Conservation (phyloP, 2,888 invertebrate species). For the Mesorhabditis belari region DNA sequence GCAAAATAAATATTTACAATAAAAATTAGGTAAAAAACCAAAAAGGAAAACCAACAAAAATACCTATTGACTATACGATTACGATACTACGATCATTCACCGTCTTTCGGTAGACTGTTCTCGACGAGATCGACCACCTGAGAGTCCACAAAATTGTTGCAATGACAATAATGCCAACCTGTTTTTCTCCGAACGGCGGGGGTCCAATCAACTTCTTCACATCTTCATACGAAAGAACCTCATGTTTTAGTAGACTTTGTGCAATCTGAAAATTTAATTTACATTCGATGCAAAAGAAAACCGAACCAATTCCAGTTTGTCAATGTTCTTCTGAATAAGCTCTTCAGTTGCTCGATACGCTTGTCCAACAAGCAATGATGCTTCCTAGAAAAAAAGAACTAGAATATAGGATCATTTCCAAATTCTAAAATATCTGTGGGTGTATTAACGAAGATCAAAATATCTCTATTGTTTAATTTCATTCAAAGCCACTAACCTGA, state of each 20-base stretch:
- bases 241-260: conserved; percentile 55
- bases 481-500: too few species aligned
- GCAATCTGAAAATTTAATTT: conserved; percentile 50
- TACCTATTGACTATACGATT: not conserved
- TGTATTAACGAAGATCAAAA: too few species aligned
- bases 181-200: conserved; percentile 63
- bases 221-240: conserved; percentile 62
- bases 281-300: not conserved
- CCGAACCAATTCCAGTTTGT: conserved; percentile 64
- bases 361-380: conserved; percentile 67
- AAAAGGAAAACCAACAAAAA: not conserved
- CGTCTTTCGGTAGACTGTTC: not conserved
- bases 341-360: conserved; percentile 78
- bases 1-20: too few species aligned
- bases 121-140: not conserved
- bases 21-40: too few species aligned
- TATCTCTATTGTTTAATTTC: too few species aligned
- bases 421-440: too few species aligned
- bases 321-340: conserved; percentile 69
- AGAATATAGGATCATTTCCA: not conserved
- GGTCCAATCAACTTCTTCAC: conserved; percentile 81
- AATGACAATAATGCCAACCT: too few species aligned
- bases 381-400: conserved; percentile 63
- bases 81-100: not conserved
- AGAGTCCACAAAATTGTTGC: too few species aligned